Conservation (phyloP, 2,888 invertebrate species). For the Cheilosia vulpina region DNA sequence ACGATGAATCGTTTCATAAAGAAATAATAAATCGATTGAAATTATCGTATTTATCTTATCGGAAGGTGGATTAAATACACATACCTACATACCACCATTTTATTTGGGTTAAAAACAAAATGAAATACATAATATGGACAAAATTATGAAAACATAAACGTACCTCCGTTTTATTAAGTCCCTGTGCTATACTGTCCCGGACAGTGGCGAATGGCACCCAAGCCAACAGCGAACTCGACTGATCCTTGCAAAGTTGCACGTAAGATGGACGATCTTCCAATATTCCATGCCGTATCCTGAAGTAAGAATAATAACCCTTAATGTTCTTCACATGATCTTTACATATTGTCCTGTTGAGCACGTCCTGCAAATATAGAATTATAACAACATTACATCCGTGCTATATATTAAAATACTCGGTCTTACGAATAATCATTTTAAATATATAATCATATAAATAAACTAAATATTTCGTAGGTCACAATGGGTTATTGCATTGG, state of each 20-base stretch:
- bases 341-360: conserved; percentile 80
- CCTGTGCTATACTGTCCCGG: conserved; percentile 77
- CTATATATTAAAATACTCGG: too few relatives aligned
- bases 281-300: conserved; percentile 80
- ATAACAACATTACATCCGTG: neutral
- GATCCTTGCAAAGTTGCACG: conserved; percentile 77
- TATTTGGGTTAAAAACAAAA: too few relatives aligned
- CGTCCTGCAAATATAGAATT: conserved; percentile 76
- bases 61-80: neutral
- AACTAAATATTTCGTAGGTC: too few relatives aligned
- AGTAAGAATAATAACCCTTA: conserved; percentile 79
- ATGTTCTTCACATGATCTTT: conserved; percentile 79
- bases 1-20: conserved; percentile 3
- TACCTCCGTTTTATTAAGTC: conserved; percentile 80
- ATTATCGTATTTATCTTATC: conserved; percentile 11
- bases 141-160: conserved; percentile 1
- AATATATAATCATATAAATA: too few relatives aligned
- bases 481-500: too few relatives aligned
- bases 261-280: conserved; percentile 78
- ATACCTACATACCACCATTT: neutral
- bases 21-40: neutral
- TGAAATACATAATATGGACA: too few relatives aligned
- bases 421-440: too few relatives aligned
- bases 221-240: conserved; percentile 78
- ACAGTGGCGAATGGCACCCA: conserved; percentile 80